Conservation (phyloP, 1,140 invertebrate species). For the Trachymyrmex septentrionalis region DNA sequence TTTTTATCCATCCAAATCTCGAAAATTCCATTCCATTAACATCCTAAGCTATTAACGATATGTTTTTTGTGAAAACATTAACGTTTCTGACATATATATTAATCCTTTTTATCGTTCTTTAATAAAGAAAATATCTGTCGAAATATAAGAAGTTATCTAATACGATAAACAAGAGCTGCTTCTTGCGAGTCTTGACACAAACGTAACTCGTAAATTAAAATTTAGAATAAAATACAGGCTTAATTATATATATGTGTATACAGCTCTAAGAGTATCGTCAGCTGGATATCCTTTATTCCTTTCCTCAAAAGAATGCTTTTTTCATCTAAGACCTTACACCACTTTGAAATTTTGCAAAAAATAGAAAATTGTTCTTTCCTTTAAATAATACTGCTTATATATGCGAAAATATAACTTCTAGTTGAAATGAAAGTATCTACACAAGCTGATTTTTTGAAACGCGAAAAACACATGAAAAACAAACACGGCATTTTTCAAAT, state of each 20-base stretch:
- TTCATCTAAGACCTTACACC: too few relatives aligned
- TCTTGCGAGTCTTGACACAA: neutral
- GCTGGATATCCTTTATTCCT: neutral
- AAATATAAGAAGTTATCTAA: neutral
- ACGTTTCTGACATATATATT: neutral
- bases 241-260: conserved; percentile 17
- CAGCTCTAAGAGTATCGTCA: neutral
- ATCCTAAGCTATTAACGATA: neutral
- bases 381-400: too few relatives aligned
- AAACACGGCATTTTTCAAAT: too few relatives aligned
- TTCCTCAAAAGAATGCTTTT: neutral
- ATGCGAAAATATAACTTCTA: too few relatives aligned
- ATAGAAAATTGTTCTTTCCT: too few relatives aligned
- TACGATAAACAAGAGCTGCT: neutral
- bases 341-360: too few relatives aligned
- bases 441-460: too few relatives aligned
- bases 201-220: neutral
- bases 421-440: too few relatives aligned
- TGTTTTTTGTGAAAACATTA: conserved; percentile 13
- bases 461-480: too few relatives aligned
- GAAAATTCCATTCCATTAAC: neutral
- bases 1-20: too few relatives aligned
- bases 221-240: neutral
- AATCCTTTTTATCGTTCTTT: neutral
- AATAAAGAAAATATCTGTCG: neutral